Base-by-base conservation (phyloP, 1,140 invertebrate species). In the Listronotus bonariensis region DNA sequence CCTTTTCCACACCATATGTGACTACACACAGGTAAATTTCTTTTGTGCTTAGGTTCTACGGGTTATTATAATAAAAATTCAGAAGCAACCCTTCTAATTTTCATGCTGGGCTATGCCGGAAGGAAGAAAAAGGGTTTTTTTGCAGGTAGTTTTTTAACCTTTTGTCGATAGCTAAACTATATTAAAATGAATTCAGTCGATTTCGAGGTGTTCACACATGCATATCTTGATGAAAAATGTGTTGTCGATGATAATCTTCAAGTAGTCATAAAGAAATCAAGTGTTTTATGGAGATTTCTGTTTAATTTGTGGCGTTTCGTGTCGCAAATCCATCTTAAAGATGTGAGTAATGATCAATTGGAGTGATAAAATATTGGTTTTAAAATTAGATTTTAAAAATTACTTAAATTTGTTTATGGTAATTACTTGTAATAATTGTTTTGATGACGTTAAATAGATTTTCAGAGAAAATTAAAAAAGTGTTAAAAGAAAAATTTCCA, bases 81-180 rank as follows among this genome's bases (percentile, higher is more conserved):
- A 54, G 43, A 43, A 48, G 34, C 51, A 77, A 77, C 76, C 76
- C 76, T 76, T 77, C 70, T 74, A 66, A 69, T 70, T 71, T 64
- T 55, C 48, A 58, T 52, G 63, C 42, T 62, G 61, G 65, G 18
- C 67, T 70, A 26, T 26, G 63, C 74, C 71, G 75, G 73, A 76
- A 75, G 75, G 73, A 76, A 75, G 73, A 74, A 74, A 72, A 73
- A 72, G 69, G 75, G 67, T 67, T 66, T 34, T 36, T 36, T 36
- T 74, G 75, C 75, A 76, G 75, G 75, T 76, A 76, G 75, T 70
- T 72, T 75, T 73, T 74, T 68, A 65, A 68, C 67, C 64, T 59
- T 68, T 70, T 67, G 59, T 60, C 63, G 52, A 40, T 69, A 56
- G n/a, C n/a, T 26, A 26, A 52, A 52, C 54, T 58, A 61, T 68